Evolutionary conservation across 2,888 invertebrate genomes (phyloP).

Genomic region (Ectemnius lituratus): DNA sequence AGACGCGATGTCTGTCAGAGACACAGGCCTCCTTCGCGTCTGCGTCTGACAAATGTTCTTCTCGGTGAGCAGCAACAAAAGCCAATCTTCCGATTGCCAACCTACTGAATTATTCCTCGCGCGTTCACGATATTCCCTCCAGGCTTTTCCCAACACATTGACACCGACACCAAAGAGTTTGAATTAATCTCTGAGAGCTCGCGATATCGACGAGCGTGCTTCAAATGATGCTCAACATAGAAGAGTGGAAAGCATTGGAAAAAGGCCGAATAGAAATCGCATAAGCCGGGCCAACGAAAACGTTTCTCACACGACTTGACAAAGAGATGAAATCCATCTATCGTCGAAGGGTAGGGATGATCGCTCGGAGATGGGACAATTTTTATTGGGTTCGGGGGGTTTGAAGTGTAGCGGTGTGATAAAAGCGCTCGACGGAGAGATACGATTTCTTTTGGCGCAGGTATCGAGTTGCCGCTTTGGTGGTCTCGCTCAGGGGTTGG

Average conservation of each 20-base stretch:
- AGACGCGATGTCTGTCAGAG: constrained; percentile 3
- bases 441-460: constrained; percentile 12
- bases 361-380: constrained; percentile 9
- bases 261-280: too few species aligned
- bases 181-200: too few species aligned
- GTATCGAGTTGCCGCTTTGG: background rate
- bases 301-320: background rate
- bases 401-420: background rate
- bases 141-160: background rate
- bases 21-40: background rate
- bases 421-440: constrained; percentile 12
- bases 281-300: too few species aligned
- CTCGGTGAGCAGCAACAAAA: constrained; percentile 1
- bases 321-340: constrained; percentile 8
- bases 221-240: too few species aligned
- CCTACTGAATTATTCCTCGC: constrained; percentile 3
- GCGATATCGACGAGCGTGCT: too few species aligned
- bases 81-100: constrained; percentile 9
- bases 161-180: too few species aligned
- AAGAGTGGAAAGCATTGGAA: too few species aligned
- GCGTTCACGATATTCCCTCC: background rate
- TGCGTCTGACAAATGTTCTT: constrained; percentile 6
- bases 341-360: background rate
- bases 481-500: background rate
- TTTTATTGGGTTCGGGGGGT: background rate